Base-by-base conservation (phyloP, 1,140 invertebrate species). In the Drosophila grimshawi region DNA sequence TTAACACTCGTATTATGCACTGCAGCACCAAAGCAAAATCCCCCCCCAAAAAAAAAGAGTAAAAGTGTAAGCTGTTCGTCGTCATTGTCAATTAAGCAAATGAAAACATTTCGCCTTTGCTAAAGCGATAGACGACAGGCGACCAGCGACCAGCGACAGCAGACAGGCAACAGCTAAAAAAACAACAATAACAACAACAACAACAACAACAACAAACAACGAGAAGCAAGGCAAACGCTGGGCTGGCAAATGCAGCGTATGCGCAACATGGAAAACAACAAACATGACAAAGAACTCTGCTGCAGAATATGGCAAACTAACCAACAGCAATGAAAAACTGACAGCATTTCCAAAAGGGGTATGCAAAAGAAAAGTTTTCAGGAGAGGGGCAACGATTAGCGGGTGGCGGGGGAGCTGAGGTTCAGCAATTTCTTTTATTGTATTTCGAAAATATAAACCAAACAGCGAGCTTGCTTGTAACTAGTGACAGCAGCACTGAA, bases 251-350 rank as follows among this genome's bases (percentile, higher is more conserved):
- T 59, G 66, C 63, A 59, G 52, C 72, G 72, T 75, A 75, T 75
- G 66, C 72, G 72, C 65, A 69, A 72, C 30, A 76, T 51, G 46
- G 56, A 60, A 68, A 74, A 60, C 69, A 70, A 61, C 64, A 81
- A 68, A 78, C 61, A 81, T 78, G 80, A 82, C 80, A 82, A 78
- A 76, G 66, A 85, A 86, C 59, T 81, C 73, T 57, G 35, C 30
- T 30, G 39, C 30, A 76, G 66, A 53, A 80, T 60, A 57, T 56
- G 77, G 62, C 65, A 68, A 77, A 73, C 76, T 56, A 76, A 68
- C 46, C 78, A 82, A 78, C 39, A 73, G 66, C 71, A 72, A 70
- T 78, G 75, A 78, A 81, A 78, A 78, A 69, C 39, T 86, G 70
- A 82, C 80, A 82, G 64, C 66, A 41, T 37, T n/a, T n/a, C 19